Evolutionary conservation across 2,797 vertebrate species (phyloP), one percentile per base, ranked within the genome.

Genomic region (Centroberyx gerrardi): DNA sequence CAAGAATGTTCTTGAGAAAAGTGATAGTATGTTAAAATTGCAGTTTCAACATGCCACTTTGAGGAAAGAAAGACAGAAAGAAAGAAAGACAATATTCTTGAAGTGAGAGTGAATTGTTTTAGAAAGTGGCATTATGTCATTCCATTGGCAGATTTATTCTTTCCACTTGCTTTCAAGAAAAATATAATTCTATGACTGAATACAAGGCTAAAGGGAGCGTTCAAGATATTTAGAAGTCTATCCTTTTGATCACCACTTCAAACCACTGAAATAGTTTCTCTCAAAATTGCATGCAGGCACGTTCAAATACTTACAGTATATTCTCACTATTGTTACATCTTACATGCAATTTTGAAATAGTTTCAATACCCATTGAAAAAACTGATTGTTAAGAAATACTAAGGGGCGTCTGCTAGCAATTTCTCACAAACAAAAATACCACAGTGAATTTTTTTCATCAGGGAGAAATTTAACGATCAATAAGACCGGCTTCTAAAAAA

Each of bases 241-340:
- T 59, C 72, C 12, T 56, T 56, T 67, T 63, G 27, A 78, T 65
- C 67, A 33, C 17, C 38, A 55, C 62, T 74, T 74, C 49, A 70
- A 71, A 75, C 60, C 17, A 28, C 42, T 40, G 31, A 31, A 62
- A 76, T 13, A 8, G 22, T 59, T 60, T 64, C 18, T 42, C 40
- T 42, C 9, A 27, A 64, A 55, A 15, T 4, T 68, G n/a, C 15
- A 46, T 44, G 6, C 8, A 17, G n/a, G 8, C 13, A 29, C 18
- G 10, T 63, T 31, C 12, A 60, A 38, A 62, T 8, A 22, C 22
- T 18, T 29, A 22, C 22, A 22, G 22, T 22, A 17, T 31, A 42
- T 49, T 31, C 17, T 28, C 28, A 12, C 13, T 53, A n/a, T 1
- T 53, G 15, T 68, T 48, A 38, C 38, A 59, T 2, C 46, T 53